Base-by-base conservation (phyloP, 1,140 invertebrate species). In the Bombus picipes region DNA sequence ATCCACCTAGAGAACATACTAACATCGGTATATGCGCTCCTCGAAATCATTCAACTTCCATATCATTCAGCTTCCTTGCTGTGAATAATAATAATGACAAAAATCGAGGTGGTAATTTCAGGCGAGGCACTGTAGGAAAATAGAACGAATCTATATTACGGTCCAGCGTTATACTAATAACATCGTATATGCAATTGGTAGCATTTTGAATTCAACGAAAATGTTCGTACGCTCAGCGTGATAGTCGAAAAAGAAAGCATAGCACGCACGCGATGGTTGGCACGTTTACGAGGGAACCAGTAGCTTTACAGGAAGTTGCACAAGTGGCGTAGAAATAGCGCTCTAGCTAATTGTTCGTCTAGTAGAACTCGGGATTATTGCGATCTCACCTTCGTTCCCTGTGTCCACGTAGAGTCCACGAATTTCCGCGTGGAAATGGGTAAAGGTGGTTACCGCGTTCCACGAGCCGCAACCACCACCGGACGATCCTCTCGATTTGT, bases 251-350 rank as follows among this genome's bases (percentile, higher is more conserved):
- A 81, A 28, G 41, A 72, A 72, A 81, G 28, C 10, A 57, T 18
- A 34, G 3, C 8, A 3, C 1, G 25, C 18, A 3, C 22, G 6
- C 25, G 8, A 3, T 12, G 28, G 32, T n/a, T 22, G 1, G n/a
- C 6, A 34, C 41, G 34, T 80, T 70, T 47, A 47, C 47, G 66
- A 37, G 32, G 68, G n/a, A 13, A 10, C 13, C 15, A 15, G 53
- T 32, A 41, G n/a, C 39, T 81, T 74, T n/a, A 25, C n/a, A 32
- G 22, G 32, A 37, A 65, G n/a, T 25, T 32, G 28, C 65, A 37
- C 25, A 85, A 85, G 77, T 65, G 77, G 41, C 47, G 71, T 85
- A 85, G 89, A 87, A 85, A 92, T 92, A 91, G 92, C 82, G 88
- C 90, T 87, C 86, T 18, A 72, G 47, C 78, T 89, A 89, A 89